These are phyloP conservation scores for Terebella lapidaria DNA, from an alignment of 2,888 invertebrate species.

Conservation along the genomic window DNA sequence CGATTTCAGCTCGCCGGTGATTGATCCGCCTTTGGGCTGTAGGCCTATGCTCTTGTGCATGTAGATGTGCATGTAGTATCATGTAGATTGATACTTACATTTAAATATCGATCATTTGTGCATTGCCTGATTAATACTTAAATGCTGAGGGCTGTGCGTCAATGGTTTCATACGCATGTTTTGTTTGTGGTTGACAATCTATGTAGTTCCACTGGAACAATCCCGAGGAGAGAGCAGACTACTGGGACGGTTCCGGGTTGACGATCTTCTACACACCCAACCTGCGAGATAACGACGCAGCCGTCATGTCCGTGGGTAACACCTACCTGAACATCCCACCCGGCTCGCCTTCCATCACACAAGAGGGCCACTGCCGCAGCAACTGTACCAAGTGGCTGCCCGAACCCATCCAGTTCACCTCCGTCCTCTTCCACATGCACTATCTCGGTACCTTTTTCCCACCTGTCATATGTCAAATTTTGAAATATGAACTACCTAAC, in stretches of 20 bases:
- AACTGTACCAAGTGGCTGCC: not conserved
- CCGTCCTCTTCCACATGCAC: conserved; percentile 8
- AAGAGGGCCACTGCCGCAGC: not conserved
- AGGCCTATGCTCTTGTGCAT: no score
- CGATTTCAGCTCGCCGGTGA: not conserved
- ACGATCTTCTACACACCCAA: conserved; percentile 3
- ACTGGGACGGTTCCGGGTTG: conserved; percentile 11
- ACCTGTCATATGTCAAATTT: no score
- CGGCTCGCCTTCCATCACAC: not conserved
- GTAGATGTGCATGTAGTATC: no score
- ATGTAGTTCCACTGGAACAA: conserved; percentile 16
- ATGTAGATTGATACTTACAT: no score
- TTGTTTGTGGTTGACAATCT: not conserved
- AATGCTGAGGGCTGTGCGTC: no score
- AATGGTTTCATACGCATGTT: no score
- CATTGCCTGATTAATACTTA: no score
- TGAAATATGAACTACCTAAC: no score
- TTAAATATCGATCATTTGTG: no score
- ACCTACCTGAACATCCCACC: conserved; percentile 2
- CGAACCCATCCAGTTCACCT: not conserved
- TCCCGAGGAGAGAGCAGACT: not conserved
- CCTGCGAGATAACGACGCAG: conserved; percentile 8
- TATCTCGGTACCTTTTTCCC: no score
- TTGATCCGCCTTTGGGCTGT: no score
- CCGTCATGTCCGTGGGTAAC: not conserved